Evolutionary conservation across 2,888 invertebrate species (phyloP), one percentile per base, ranked within the genome.

Genomic region (Plusia festucae): DNA sequence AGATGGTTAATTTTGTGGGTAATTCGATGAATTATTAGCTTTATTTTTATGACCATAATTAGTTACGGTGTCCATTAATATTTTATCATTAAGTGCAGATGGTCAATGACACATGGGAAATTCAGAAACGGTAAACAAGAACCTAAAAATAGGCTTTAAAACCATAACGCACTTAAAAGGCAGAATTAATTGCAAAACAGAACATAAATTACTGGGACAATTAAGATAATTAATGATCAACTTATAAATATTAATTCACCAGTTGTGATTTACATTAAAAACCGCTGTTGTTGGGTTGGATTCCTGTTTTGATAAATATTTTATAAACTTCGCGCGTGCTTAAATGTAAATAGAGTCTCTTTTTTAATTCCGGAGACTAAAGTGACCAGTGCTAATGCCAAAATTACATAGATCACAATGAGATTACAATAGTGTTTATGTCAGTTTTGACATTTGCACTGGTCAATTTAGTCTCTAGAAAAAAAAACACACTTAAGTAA

Each of bases 131-230:
- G 27, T 18, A n/a, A 20, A n/a, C 18, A 11, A 5, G 3, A 34
- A 15, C 6, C 16, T 9, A 60, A 40, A 53, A 49, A 60, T 58
- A 61, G 15, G 16, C 11, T 55, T 40, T 54, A 32, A 61, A 61
- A 22, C 24, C 30, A 30, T 16, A 27, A 27, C 16, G 22, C 34
- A 34, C 34, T 34, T 32, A 20, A 40, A 53, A 7, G 52, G 44
- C 30, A 32, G 3, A 49, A 62, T 71, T 68, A 52, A 68, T 73
- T 30, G 24, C 18, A 53, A 44, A 53, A 61, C 52, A 61, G 59
- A 70, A 53, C 22, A 67, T 54, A 22, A 52, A 46, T 20, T 24
- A 34, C 15, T 13, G 44, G 46, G n/a, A 46, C n/a, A 20, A 61
- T 11, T 27, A 22, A n/a, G 32, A 5, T 34, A 34, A 15, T 3